Evolutionary conservation across 2,113 vertebrate species (phyloP).

Genomic region (Muntiacus reevesi): DNA sequence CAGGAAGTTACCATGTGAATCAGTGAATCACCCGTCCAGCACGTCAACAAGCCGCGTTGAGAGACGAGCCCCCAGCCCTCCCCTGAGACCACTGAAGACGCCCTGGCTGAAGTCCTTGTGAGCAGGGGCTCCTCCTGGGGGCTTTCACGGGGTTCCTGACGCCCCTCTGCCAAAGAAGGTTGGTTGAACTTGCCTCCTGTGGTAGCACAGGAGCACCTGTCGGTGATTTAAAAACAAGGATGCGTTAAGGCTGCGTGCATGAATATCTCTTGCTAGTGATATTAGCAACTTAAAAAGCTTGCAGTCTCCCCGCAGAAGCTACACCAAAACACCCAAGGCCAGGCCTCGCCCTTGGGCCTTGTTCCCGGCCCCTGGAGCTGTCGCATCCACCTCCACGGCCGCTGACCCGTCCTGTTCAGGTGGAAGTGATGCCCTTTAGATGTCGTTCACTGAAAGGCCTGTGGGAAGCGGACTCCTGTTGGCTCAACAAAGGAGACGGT

Average conservation of each 20-base stretch:
- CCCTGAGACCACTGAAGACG: too few relatives aligned
- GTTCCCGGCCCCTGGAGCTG: neutral
- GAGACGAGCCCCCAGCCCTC: neutral
- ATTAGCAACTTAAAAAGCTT: neutral
- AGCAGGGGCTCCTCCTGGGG: neutral
- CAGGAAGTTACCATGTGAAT: neutral
- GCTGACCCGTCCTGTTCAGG: neutral
- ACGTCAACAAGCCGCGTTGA: neutral
- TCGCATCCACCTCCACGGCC: neutral
- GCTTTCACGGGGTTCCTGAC: neutral
- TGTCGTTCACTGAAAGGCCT: conserved; percentile 29
- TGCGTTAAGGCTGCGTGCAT: accelerated
- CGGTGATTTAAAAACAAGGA: neutral
- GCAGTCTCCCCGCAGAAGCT: neutral
- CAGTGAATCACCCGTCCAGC: neutral
- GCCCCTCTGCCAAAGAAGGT: neutral
- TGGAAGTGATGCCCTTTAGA: conserved; percentile 54
- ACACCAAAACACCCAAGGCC: neutral
- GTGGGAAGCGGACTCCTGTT: neutral
- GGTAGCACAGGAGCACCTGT: neutral
- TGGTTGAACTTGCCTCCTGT: neutral
- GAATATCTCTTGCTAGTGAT: neutral
- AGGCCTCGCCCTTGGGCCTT: conserved; percentile 67
- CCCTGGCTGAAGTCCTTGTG: neutral
- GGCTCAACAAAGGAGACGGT: conserved; percentile 14